Base-by-base conservation (phyloP, 2,113 vertebrate genomes). In the Tilapia sparmanii region DNA sequence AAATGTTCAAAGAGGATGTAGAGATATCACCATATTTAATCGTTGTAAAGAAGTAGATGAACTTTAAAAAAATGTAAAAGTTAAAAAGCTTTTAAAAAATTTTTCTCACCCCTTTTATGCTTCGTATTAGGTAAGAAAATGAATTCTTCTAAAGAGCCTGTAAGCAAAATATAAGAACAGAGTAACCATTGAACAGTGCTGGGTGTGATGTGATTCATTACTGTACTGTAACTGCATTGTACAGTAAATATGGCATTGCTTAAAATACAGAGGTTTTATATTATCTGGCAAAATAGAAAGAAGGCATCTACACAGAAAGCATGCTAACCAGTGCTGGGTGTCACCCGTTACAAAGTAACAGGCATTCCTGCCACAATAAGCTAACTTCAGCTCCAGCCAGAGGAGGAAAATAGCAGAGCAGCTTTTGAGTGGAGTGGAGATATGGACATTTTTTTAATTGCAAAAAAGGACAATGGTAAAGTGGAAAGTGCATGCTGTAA, bases 21-120 rank as follows among this genome's bases (percentile, higher is more conserved):
- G n/a, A 18, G 6, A 35, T 42, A 12, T 71, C 13, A 81, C 2
- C 16, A 55, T 9, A 55, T 40, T 40, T 57, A 38, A 5, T 63
- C 4, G 13, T 6, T 66, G 12, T 29, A 1, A 73, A 73, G 40
- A 73, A 45, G 13, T 45, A 73, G 40, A 26, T 73, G 8, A 29
- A 18, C 38, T 31, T 59, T 61, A 1, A 38, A 66, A 66, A 66
- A 38, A n/a, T 13, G 10, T 13, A 38, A 2, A 66, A 66, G 4
- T 8, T 26, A 47, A 15, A 61, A 61, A 47, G 10, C 10, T 24
- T 59, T 42, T 82, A 50, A 0, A 12, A 29, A 0, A 47, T 0
- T 0, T 15, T 61, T 40, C 26, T 59, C 0, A 18, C 10, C 10
- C 12, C 18, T 76, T 47, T 29, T 29, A 35, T 53, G 11, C 11